Percentiles rank a stretch among this genome's conserved stretches.
These are phyloP conservation scores for Acestrorhynchus altus DNA, from an alignment of 2,797 vertebrate genomes.

Conservation along the genomic window DNA sequence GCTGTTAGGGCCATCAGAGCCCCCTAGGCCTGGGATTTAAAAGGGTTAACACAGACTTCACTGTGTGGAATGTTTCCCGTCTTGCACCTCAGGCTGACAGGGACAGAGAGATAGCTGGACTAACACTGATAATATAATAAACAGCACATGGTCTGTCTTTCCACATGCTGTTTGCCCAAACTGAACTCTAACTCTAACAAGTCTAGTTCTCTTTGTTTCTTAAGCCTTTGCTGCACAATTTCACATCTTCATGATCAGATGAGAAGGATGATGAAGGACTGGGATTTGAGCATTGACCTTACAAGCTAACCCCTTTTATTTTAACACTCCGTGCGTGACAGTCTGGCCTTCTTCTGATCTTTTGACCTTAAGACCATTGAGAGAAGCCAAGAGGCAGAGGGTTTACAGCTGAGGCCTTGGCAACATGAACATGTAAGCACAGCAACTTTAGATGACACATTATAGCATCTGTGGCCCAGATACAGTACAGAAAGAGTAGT, in stretches of 20 bases:
- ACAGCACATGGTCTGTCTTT: not conserved
- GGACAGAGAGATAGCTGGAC: not conserved
- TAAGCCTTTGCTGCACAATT: not conserved
- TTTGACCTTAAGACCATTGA: conserved; percentile 47
- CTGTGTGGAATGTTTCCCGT: not conserved
- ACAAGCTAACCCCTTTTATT: conserved; percentile 11
- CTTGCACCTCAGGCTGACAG: not conserved
- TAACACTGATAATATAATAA: not conserved
- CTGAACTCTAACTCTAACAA: not conserved
- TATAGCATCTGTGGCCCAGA: not conserved
- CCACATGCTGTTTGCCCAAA: not conserved
- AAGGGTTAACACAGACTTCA: not conserved
- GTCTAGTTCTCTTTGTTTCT: not conserved
- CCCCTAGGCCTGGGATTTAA: too few relatives aligned
- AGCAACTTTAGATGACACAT: conserved; percentile 25
- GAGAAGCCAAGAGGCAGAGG: conserved; percentile 29
- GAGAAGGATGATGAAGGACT: conserved; percentile 1
- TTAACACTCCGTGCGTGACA: conserved; percentile 17
- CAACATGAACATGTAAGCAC: conserved; percentile 34
- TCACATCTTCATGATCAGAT: not conserved
- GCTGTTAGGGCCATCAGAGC: too few relatives aligned
- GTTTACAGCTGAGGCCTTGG: conserved; percentile 28
- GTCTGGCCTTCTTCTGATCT: conserved; percentile 49
- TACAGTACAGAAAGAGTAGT: not conserved
- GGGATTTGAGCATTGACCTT: conserved; percentile 15